Evolutionary conservation across 1,140 invertebrate genomes (phyloP).

Genomic region (Bemisia tabaci): DNA sequence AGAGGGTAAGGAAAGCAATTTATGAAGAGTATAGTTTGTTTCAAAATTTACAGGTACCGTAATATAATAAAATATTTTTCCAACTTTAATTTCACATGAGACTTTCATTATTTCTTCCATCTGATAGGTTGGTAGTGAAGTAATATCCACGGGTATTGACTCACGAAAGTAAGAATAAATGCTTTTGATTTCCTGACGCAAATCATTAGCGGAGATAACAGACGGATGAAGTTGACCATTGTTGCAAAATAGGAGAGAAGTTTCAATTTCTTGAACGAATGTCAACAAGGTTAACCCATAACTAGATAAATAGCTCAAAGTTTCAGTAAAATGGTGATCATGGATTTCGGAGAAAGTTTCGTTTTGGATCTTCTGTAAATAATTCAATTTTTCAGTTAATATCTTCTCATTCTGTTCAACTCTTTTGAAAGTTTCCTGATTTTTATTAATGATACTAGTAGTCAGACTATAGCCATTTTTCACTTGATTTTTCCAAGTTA

Average conservation of each 20-base stretch:
- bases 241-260: neutral
- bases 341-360: neutral
- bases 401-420: neutral
- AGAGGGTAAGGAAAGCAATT: neutral
- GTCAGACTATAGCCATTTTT: neutral
- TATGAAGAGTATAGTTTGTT: neutral
- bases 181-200: neutral
- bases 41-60: neutral
- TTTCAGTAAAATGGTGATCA: no score
- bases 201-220: neutral
- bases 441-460: neutral
- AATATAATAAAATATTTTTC: neutral
- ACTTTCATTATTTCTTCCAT: neutral
- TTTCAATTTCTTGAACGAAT: neutral
- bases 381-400: neutral
- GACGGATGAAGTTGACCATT: neutral
- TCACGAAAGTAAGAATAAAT: neutral
- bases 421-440: neutral
- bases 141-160: neutral
- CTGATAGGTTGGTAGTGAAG: neutral
- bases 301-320: neutral
- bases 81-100: neutral
- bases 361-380: neutral
- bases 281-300: neutral
- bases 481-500: neutral